Evolutionary conservation across 2,113 vertebrate genomes (phyloP), one percentile per base, ranked within the genome.

Genomic region (Natator depressus): DNA sequence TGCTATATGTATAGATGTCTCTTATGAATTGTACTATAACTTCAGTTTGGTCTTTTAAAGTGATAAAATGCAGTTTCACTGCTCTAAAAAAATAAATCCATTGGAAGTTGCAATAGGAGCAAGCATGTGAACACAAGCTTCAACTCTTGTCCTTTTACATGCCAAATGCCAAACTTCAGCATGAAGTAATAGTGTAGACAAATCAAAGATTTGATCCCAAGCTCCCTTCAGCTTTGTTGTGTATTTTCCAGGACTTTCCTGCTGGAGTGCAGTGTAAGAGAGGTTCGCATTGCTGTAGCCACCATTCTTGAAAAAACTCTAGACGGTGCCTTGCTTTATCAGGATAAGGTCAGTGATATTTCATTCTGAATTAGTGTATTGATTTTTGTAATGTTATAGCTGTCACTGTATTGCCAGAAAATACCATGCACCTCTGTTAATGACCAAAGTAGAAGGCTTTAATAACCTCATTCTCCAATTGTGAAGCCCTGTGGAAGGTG

Each of bases 271-370:
- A 99, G 98, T 0, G 98, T 99, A n/a, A 98, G 99, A 85, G 99
- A 99, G 96, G 99, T 99, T 38, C 98, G 99, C 88, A 98, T 99
- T 84, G 99, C 99, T 82, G 99, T 99, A 75, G 99, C 99, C 46
- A 99, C 99, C n/a, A 97, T 99, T 97, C 98, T 99, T 57, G 99
- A 99, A 97, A 99, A 99, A 98, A 99, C 99, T 27, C 98, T 99
- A 24, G 99, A 99, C 98, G 99, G 99, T 94, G 99, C 99, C 82
- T 99, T 99, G 95, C 98, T 98, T 94, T 99, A 99, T 95, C 98
- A 99, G 96, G 99, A 99, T 93, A 98, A 99, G 98, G 98, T 99
- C 87, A 93, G 98, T 96, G 92, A 91, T 65, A 0, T 89, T 65
- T 88, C 72, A 24, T 38, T 85, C 20, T n/a, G 65, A 13, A 0